phyloP scores from a whole-genome alignment of 37 sponge, comb jelly and placozoan species.

The Geodia barretti region DNA sequence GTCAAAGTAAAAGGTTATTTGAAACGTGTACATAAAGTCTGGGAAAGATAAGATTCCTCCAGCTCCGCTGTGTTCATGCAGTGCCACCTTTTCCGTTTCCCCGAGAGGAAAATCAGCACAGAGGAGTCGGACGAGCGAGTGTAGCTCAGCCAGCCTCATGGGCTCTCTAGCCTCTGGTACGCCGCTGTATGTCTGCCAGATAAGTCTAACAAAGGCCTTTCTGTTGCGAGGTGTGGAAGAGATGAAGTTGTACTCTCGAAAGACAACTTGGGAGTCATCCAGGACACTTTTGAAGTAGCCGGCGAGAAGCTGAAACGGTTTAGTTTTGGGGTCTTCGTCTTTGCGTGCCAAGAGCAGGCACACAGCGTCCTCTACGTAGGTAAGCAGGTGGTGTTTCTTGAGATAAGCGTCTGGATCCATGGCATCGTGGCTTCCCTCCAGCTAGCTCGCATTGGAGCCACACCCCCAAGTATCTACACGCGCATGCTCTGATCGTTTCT shows the following conservation, averaged over 20 bases:
- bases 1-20: constrained; percentile 77
- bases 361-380: constrained; percentile 73
- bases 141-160: constrained; percentile 64
- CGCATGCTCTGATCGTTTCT: no score
- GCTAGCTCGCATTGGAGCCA: no score
- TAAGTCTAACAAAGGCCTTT: constrained; percentile 63
- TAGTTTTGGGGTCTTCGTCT: constrained; percentile 69
- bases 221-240: constrained; percentile 82
- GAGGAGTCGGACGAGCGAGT: constrained; percentile 58
- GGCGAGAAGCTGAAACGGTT: constrained; percentile 61
- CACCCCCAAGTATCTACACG: no score
- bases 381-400: constrained; percentile 68
- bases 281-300: constrained; percentile 77
- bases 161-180: constrained; percentile 36
- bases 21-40: constrained; percentile 81
- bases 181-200: constrained; percentile 51
- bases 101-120: constrained; percentile 73
- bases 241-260: constrained; percentile 72
- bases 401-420: constrained; percentile 59
- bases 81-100: constrained; percentile 7
- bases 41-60: constrained; percentile 31
- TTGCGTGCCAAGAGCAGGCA: constrained; percentile 37
- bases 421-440: no score
- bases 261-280: constrained; percentile 69
- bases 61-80: constrained; percentile 12